Conservation (phyloP, 2,113 vertebrate genomes). For the Vulpes lagopus region DNA sequence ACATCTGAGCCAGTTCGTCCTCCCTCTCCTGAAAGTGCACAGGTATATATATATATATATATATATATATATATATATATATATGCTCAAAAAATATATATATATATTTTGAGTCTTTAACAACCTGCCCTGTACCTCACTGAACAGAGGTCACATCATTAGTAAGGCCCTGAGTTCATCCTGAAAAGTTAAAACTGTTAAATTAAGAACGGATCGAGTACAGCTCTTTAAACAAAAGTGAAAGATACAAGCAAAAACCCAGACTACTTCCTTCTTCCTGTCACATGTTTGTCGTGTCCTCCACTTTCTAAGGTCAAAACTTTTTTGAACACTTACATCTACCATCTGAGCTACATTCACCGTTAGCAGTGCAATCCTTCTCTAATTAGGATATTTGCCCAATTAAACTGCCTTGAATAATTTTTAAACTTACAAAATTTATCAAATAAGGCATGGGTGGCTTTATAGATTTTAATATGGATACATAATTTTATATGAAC, state of each 20-base stretch:
- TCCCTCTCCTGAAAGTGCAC: slow-evolving; percentile 16
- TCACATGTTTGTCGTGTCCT: not conserved
- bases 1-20: slow-evolving; percentile 45
- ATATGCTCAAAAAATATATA: too few relatives aligned
- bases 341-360: not conserved
- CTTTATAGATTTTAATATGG: not conserved
- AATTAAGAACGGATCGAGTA: slow-evolving; percentile 57
- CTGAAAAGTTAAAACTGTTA: slow-evolving; percentile 63
- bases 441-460: not conserved
- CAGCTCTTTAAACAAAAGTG: slow-evolving; percentile 55
- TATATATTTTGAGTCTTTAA: slow-evolving; percentile 44
- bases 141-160: slow-evolving; percentile 72
- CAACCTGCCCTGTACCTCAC: slow-evolving; percentile 6
- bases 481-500: not conserved
- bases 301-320: slow-evolving; percentile 30
- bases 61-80: too few relatives aligned
- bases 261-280: slow-evolving; percentile 50
- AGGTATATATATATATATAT: not conserved
- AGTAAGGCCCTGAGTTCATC: slow-evolving; percentile 57
- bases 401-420: not conserved
- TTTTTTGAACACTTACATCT: not conserved
- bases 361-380: not conserved
- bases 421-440: not conserved
- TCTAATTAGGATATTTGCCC: slow-evolving; percentile 17
- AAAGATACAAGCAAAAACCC: slow-evolving; percentile 7